phyloP scores from a whole-genome alignment of 2,797 vertebrate genomes.

The Momotus momota region DNA sequence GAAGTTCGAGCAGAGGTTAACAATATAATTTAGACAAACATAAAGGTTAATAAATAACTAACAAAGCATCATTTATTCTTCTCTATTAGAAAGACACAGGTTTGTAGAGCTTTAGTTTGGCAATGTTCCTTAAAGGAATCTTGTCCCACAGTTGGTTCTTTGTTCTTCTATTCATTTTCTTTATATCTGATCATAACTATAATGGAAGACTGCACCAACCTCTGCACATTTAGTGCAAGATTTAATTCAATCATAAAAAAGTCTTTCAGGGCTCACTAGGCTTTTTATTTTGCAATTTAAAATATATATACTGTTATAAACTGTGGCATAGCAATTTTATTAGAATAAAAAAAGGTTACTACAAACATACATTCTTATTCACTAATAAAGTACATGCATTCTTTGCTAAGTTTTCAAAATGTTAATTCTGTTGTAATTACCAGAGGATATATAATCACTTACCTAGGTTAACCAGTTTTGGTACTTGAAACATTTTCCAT shows the following conservation, averaged over 20 bases:
- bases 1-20: conserved; percentile 46
- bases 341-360: background rate
- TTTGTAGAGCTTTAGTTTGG: background rate
- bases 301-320: background rate
- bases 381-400: background rate
- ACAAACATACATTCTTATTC: background rate
- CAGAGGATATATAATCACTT: background rate
- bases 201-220: background rate
- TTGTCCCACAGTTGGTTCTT: background rate
- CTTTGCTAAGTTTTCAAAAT: background rate
- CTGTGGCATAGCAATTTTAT: background rate
- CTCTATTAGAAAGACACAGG: background rate
- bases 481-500: background rate
- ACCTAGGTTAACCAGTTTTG: background rate
- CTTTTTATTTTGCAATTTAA: background rate
- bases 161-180: conserved; percentile 31
- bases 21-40: background rate
- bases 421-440: background rate
- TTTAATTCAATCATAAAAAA: conserved; percentile 22
- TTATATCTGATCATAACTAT: background rate
- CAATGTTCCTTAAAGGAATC: background rate
- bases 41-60: conserved; percentile 44
- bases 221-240: background rate
- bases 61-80: background rate
- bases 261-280: background rate